Evolutionary conservation across 2,113 vertebrate genomes (phyloP), one percentile per base, ranked within the genome.

Genomic region (Melanotaenia duboulayi): DNA sequence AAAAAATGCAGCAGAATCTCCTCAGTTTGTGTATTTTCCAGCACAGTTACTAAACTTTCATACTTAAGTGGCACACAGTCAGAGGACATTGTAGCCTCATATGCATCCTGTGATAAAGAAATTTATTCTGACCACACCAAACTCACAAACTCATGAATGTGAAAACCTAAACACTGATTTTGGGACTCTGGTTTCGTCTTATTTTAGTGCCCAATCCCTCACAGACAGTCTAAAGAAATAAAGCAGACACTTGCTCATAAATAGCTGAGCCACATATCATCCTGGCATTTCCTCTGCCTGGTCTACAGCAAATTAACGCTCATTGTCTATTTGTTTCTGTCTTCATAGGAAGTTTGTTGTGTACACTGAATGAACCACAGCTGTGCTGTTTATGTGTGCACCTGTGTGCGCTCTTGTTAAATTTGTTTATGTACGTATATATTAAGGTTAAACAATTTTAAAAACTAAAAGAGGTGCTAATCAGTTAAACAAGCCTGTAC

Each of bases 301-400:
- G 80, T 80, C 78, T 74, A 56, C 50, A 87, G 85, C 82, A 91
- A 91, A 90, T 88, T 77, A 92, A 84, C 69, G 83, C 84, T 86
- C 80, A 84, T 90, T 71, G 81, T 62, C 77, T 84, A 74, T 92
- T 90, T 89, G 87, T 92, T 90, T 86, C 72, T 42, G 69, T 76
- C 65, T 77, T 76, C 60, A 58, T n/a, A 1, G 49, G 51, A 64
- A 72, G 61, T 65, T 65, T 73, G 56, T 59, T 74, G 77, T 75
- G 65, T 74, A 56, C 60, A 52, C 42, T 20, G 73, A 71, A 74
- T 83, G 72, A 19, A 51, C 64, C 68, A 65, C 64, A 76, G 71
- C 62, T 74, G 63, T 64, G 20, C 14, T 19, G 6, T 52, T 23
- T 49, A 39, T 57, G 44, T 65, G 69, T 54, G 73, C 28, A 4